Evolutionary conservation across 2,113 vertebrate genomes (phyloP), one percentile per base, ranked within the genome.

Genomic region (Bubo scandiacus): DNA sequence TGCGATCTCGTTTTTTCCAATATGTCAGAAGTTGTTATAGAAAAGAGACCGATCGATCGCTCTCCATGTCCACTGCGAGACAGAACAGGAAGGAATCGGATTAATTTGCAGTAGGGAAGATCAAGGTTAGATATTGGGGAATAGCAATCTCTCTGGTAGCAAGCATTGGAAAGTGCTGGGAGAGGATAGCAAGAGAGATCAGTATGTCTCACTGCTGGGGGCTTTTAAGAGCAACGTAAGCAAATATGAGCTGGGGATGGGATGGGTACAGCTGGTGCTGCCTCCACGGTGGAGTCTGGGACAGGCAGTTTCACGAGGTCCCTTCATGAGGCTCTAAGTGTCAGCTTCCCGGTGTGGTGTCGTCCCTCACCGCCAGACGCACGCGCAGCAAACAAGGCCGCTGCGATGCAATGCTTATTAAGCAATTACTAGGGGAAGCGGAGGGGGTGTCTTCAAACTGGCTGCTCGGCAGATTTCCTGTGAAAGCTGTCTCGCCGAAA

Each of bases 31-130:
- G 88, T 54, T 45, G 81, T 94, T 96, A 78, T 1, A 92, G 88
- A 51, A 66, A 88, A 95, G 81, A 88, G 81, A 27, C 45, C 38
- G 2, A 95, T 97, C 92, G 68, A 95, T 96, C 1, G 45, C 81
- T 74, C 91, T 87, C 51, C 0, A 1, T 86, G 90, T 95, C 87
- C 74, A 26, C 45, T 8, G 63, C 8, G 34, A 96, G 96, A 73
- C 81, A 83, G 58, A 88, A 85, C 85, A 93, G 94, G 94, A 92
- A 92, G 74, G 85, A 94, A 93, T 92, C 11, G 4, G 95, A 93
- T 96, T 97, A 96, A 95, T 96, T 95, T 96, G 92, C 94, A 88
- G 90, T 7, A 26, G 85, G 85, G 81, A 94, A 96, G 94, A 96
- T 96, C 87, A 96, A 96, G 96, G 90, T 94, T 94, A 94, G 95